Evolutionary conservation across 2,113 vertebrate species (phyloP), one percentile per base, ranked within the genome.

Genomic region (Orthonyx spaldingii): DNA sequence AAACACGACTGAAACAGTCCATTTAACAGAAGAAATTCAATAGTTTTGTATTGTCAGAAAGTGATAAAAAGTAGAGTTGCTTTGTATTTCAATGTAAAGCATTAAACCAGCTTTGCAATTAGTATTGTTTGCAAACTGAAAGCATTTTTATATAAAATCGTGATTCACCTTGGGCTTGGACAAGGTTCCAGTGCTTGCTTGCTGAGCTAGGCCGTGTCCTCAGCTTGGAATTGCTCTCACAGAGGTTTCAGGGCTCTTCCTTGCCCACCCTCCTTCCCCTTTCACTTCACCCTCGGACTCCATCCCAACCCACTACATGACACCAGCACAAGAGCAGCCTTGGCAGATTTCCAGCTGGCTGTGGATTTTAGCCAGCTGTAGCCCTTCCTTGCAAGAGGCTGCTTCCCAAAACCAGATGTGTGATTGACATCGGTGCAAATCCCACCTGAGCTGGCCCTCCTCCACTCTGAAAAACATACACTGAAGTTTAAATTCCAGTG

Each of bases 251-350:
- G 15, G 16, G 57, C 28, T 49, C 37, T 35, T 71, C 32, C 44
- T 55, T 27, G 32, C 46, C 44, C 46, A 41, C 30, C 23, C 19
- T 55, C 9, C 20, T 56, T 65, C 42, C 28, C 32, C 11, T 5
- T 57, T 28, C 20, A 4, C 26, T 20, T 60, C 66, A 42, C 47
- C 20, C 35, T 61, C 50, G 4, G 2, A 14, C 6, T 74, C 60
- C 35, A 32, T 7, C 55, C 42, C 75, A 57, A 1, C 6, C 32
- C 71, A 20, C 1, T 3, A 6, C 20, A 15, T 1, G 10, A 7
- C 46, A 42, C 7, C 16, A 41, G 21, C 3, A 7, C 2, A 32
- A 20, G 11, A 72, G 22, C 27, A 65, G 52, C 23, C 35, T 16
- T 50, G n/a, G 41, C 33, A 74, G 10, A 26, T 56, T 61, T 24